phyloP scores from a whole-genome alignment of 2,797 vertebrate species.

The Anguilla pacifica region DNA sequence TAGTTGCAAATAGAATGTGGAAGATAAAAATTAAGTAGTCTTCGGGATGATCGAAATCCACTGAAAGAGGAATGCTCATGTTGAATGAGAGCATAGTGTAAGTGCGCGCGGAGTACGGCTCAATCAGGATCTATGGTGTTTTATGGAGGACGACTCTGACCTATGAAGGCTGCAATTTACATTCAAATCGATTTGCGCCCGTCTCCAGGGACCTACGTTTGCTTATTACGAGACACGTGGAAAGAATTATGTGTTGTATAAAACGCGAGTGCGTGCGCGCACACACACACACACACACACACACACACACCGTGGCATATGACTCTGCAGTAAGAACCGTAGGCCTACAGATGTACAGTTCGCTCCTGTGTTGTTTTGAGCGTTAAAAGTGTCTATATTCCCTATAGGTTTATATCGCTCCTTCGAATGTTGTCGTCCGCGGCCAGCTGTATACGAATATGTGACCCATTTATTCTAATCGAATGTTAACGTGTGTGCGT shows the following conservation, averaged over 20 bases:
- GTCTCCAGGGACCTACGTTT: not conserved
- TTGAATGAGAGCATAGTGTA: conserved; percentile 64
- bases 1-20: conserved; percentile 72
- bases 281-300: too few relatives aligned
- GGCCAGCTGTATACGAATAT: too few relatives aligned
- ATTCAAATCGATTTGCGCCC: not conserved
- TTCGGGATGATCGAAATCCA: conserved; percentile 65
- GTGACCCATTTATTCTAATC: too few relatives aligned
- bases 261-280: too few relatives aligned
- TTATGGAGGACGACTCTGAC: not conserved
- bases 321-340: too few relatives aligned
- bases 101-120: not conserved
- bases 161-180: not conserved
- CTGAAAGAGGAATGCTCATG: conserved; percentile 67
- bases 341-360: too few relatives aligned
- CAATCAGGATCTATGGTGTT: not conserved
- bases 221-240: not conserved
- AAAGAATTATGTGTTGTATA: not conserved
- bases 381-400: too few relatives aligned
- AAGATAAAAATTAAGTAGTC: conserved; percentile 74
- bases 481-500: too few relatives aligned
- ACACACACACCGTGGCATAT: too few relatives aligned
- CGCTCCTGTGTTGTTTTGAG: too few relatives aligned
- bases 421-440: too few relatives aligned
- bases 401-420: too few relatives aligned